A percentile compares a stretch with the other conserved stretches of the same genome.
Evolutionary conservation across 2,797 vertebrate species (phyloP).

Genomic region (Chelon labrosus): DNA sequence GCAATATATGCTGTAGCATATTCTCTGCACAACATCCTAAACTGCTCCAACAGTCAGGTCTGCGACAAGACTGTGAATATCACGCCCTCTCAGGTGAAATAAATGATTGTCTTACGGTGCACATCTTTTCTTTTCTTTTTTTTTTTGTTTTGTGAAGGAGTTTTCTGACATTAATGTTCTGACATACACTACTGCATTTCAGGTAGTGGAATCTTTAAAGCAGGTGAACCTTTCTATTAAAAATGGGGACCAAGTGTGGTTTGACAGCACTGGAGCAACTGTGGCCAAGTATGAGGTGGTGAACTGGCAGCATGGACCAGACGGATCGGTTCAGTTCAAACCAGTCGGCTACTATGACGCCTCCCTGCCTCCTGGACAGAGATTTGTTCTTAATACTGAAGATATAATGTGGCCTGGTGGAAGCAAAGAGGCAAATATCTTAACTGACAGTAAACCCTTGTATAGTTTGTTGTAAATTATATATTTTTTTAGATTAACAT

Average conservation of each 20-base stretch:
- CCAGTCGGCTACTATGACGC: constrained; percentile 83
- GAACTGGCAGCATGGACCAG: constrained; percentile 80
- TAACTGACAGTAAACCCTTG: neutral
- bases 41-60: constrained; percentile 57
- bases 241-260: constrained; percentile 78
- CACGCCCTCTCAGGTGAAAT: constrained; percentile 77
- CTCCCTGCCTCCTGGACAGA: constrained; percentile 71
- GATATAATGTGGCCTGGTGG: constrained; percentile 78
- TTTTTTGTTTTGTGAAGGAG: neutral
- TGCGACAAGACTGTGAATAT: constrained; percentile 68
- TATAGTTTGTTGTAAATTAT: neutral
- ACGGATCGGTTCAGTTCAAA: constrained; percentile 74
- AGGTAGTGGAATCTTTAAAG: constrained; percentile 80
- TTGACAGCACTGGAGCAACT: constrained; percentile 80
- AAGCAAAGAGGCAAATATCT: constrained; percentile 63
- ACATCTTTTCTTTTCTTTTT: neutral
- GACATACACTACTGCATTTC: neutral
- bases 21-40: constrained; percentile 76
- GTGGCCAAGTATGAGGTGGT: constrained; percentile 81
- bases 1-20: constrained; percentile 81
- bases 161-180: neutral
- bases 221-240: constrained; percentile 80
- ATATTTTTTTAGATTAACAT: neutral
- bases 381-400: constrained; percentile 70
- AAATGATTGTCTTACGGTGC: neutral